These are phyloP conservation scores for Liposcelis brunnea DNA, from an alignment of 2,888 invertebrate species.

Conservation along the genomic window DNA sequence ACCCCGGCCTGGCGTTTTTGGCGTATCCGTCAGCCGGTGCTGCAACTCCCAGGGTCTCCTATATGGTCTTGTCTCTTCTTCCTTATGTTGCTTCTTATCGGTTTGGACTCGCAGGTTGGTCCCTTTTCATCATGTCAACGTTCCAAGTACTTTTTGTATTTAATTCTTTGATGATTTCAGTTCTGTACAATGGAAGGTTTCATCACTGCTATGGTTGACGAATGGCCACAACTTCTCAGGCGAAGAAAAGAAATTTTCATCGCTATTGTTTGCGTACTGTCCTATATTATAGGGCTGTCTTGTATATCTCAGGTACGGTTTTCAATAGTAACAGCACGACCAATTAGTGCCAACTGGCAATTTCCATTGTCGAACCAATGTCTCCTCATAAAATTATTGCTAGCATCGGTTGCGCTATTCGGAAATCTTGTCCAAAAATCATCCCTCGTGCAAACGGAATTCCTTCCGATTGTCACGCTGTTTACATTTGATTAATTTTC, in stretches of 20 bases:
- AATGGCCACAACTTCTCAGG: conserved; percentile 80
- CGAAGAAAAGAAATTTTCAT: conserved; percentile 88
- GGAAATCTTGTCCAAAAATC: too few species aligned
- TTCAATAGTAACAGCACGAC: too few species aligned
- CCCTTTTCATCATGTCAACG: too few species aligned
- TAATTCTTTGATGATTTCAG: too few species aligned
- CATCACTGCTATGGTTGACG: conserved; percentile 94
- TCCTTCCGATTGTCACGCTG: too few species aligned
- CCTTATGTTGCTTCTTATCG: conserved; percentile 81
- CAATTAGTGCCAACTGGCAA: too few species aligned
- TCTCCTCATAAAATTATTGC: too few species aligned
- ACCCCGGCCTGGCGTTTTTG: conserved; percentile 75
- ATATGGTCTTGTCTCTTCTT: conserved; percentile 87
- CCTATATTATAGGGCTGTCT: conserved; percentile 83
- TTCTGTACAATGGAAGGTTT: conserved; percentile 98
- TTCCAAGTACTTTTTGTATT: too few species aligned
- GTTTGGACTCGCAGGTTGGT: conserved; percentile 69
- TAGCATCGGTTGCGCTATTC: too few species aligned
- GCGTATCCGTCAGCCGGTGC: conserved; percentile 82
- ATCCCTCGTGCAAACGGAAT: too few species aligned
- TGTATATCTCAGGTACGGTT: conserved; percentile 64
- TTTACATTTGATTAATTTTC: conserved; percentile 17
- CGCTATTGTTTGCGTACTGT: conserved; percentile 74
- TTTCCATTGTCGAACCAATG: too few species aligned
- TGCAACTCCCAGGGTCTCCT: conserved; percentile 77